Evolutionary conservation across 2,113 vertebrate species (phyloP).

Genomic region (Typhlomys cinereus): DNA sequence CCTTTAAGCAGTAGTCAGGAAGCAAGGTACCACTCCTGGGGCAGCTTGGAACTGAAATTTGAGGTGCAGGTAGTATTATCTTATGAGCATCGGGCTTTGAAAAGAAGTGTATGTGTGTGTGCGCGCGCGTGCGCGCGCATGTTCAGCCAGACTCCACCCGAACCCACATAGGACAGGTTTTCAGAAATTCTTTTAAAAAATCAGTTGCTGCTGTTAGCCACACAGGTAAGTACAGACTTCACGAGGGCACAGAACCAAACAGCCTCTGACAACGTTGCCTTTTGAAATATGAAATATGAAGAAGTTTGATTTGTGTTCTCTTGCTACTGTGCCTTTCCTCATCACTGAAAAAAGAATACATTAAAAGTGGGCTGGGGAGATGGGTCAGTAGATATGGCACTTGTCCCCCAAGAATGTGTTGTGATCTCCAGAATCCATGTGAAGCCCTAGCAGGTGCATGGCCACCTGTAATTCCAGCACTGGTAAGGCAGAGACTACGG

Average conservation of each 20-base stretch:
- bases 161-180: not conserved
- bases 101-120: too few relatives aligned
- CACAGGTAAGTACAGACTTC: not conserved
- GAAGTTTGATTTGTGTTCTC: not conserved
- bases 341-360: not conserved
- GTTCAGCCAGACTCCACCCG: not conserved
- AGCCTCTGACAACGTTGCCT: not conserved
- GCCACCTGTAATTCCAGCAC: too few relatives aligned
- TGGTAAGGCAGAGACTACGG: too few relatives aligned
- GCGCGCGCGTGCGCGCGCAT: too few relatives aligned
- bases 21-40: not conserved
- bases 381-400: too few relatives aligned
- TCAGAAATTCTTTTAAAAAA: conserved; percentile 33
- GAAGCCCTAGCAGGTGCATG: too few relatives aligned
- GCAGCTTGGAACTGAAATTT: not conserved
- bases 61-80: not conserved
- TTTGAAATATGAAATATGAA: not conserved
- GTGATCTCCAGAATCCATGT: too few relatives aligned
- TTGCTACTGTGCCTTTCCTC: not conserved
- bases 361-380: too few relatives aligned
- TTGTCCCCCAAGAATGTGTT: too few relatives aligned
- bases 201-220: not conserved
- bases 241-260: not conserved
- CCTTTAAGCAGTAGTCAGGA: not conserved
- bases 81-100: not conserved